These are phyloP conservation scores for Poeciliopsis presidionis DNA, from an alignment of 2,797 vertebrate genomes.

Conservation along the genomic window DNA sequence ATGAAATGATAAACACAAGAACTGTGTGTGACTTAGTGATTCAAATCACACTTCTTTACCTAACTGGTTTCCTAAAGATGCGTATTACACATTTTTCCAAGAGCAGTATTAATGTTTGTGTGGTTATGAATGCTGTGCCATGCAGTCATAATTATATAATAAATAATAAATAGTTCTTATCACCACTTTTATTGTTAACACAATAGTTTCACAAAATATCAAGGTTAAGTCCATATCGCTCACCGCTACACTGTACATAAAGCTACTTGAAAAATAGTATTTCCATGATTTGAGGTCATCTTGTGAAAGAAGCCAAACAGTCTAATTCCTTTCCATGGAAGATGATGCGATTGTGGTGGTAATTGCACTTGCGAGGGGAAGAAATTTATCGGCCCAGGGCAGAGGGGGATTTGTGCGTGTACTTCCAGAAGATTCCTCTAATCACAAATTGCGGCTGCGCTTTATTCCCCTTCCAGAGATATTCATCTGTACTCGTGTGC, in stretches of 20 bases:
- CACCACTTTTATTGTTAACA: too few relatives aligned
- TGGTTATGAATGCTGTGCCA: too few relatives aligned
- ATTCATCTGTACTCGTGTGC: constrained; percentile 80
- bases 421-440: constrained; percentile 81
- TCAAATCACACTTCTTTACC: too few relatives aligned
- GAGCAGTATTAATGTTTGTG: too few relatives aligned
- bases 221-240: too few relatives aligned
- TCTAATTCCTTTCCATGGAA: constrained; percentile 62
- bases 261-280: constrained; percentile 16
- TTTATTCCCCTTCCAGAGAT: constrained; percentile 79
- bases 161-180: too few relatives aligned
- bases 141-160: too few relatives aligned
- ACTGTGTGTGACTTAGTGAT: too few relatives aligned
- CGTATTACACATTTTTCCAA: too few relatives aligned
- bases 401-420: constrained; percentile 71
- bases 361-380: constrained; percentile 67
- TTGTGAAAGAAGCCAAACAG: constrained; percentile 68
- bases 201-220: too few relatives aligned
- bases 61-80: too few relatives aligned
- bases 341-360: constrained; percentile 64
- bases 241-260: neutral
- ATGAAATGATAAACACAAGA: too few relatives aligned
- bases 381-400: constrained; percentile 68
- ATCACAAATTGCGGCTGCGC: constrained; percentile 83
- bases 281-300: constrained; percentile 53